phyloP scores from a whole-genome alignment of 2,888 invertebrate species.

The Synergus laeviventris region DNA sequence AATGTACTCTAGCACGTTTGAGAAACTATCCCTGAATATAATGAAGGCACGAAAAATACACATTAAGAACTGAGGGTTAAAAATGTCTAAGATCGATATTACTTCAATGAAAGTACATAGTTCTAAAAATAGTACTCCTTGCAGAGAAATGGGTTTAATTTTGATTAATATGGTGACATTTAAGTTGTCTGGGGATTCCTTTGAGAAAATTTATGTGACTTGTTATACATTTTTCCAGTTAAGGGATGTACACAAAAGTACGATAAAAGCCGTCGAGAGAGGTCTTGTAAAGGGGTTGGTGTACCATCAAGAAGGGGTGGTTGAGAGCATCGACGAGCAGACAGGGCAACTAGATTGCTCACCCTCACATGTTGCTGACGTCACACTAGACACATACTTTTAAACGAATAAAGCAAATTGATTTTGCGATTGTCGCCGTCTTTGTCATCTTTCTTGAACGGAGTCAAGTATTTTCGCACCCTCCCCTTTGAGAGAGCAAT shows the following conservation, averaged over 20 bases:
- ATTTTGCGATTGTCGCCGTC: constrained; percentile 67
- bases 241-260: constrained; percentile 34
- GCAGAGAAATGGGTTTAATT: background rate
- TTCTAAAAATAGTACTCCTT: background rate
- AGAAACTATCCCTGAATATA: background rate
- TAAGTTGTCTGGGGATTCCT: background rate
- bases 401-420: constrained; percentile 72
- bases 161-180: background rate
- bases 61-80: background rate
- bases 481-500: background rate
- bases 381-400: constrained; percentile 59
- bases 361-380: constrained; percentile 59
- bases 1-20: background rate
- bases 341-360: constrained; percentile 56
- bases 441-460: constrained; percentile 5
- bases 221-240: constrained; percentile 27
- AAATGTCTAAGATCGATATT: background rate
- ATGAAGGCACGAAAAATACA: background rate
- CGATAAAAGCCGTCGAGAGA: constrained; percentile 28
- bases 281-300: constrained; percentile 25
- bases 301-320: constrained; percentile 24
- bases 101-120: background rate
- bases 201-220: constrained; percentile 13
- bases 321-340: constrained; percentile 26
- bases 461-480: background rate